Percentiles rank a stretch among this genome's conserved stretches.
These are phyloP conservation scores for Seriola quinqueradiata DNA, from an alignment of 2,113 vertebrate species.

Conservation along the genomic window DNA sequence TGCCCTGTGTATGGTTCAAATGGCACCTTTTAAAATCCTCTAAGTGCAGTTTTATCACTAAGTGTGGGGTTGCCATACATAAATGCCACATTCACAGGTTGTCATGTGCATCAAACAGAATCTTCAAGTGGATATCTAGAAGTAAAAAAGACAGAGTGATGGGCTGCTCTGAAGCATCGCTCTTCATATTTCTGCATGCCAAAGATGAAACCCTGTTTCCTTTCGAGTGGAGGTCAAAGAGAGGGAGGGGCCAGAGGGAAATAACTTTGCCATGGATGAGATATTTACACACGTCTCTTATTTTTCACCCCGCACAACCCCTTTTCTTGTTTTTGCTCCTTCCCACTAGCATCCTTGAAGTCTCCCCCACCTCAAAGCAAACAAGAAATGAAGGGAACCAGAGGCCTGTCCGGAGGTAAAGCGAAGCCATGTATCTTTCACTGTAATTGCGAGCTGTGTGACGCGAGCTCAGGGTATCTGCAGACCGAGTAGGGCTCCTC, in stretches of 20 bases:
- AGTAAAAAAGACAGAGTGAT: not conserved
- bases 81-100: conserved; percentile 4
- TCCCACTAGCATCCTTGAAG: conserved; percentile 8
- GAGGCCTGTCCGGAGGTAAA: not conserved
- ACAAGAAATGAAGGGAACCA: not conserved
- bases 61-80: not conserved
- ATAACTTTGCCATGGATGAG: not conserved
- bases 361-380: conserved; percentile 12
- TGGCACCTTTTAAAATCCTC: not conserved
- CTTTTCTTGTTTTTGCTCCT: not conserved
- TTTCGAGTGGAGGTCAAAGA: conserved; percentile 33
- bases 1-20: not conserved
- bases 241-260: not conserved
- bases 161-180: not conserved
- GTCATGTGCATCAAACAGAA: not conserved
- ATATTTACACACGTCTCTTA: conserved; percentile 12
- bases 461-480: not conserved
- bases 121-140: not conserved
- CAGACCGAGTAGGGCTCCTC: not conserved
- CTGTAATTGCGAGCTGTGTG: conserved; percentile 37
- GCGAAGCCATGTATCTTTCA: not conserved
- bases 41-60: not conserved
- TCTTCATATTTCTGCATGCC: not conserved
- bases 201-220: conserved; percentile 26
- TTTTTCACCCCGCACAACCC: not conserved